Percentiles rank a stretch among this genome's conserved stretches.
Evolutionary conservation across 2,888 invertebrate genomes (phyloP).

Genomic region (Lutraria lutraria): DNA sequence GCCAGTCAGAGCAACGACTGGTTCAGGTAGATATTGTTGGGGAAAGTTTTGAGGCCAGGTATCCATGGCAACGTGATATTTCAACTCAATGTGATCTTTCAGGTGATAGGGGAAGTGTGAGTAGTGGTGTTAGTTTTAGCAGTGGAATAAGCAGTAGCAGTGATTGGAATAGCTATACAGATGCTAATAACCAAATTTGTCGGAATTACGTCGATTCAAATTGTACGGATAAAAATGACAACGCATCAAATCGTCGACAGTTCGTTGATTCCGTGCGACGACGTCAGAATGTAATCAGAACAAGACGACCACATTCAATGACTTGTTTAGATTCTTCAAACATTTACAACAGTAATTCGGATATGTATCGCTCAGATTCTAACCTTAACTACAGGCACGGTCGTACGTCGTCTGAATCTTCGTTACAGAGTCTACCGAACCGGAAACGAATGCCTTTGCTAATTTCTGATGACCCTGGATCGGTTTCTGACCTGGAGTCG

Average conservation of each 20-base stretch:
- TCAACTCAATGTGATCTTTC: slow-evolving; percentile 80
- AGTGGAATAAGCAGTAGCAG: slow-evolving; percentile 29
- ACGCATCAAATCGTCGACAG: slow-evolving; percentile 3
- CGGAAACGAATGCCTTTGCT: slow-evolving; percentile 66
- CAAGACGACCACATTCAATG: slow-evolving; percentile 68
- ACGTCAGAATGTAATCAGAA: slow-evolving; percentile 47
- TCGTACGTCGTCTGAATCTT: slow-evolving; percentile 67
- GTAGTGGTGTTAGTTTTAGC: slow-evolving; percentile 37
- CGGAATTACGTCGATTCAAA: slow-evolving; percentile 38
- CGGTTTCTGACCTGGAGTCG: slow-evolving; percentile 77
- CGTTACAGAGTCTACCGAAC: slow-evolving; percentile 32
- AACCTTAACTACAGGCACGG: slow-evolving; percentile 48
- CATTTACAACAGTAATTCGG: slow-evolving; percentile 46
- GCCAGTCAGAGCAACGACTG: slow-evolving; percentile 10
- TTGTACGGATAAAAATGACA: slow-evolving; percentile 12
- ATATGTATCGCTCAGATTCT: slow-evolving; percentile 51
- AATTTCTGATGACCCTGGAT: slow-evolving; percentile 73
- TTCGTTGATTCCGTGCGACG: slow-evolving; percentile 35
- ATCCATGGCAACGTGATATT: slow-evolving; percentile 84
- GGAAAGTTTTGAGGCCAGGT: slow-evolving; percentile 79
- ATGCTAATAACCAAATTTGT: slow-evolving; percentile 33
- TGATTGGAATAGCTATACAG: slow-evolving; percentile 29
- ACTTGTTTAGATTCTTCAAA: slow-evolving; percentile 64
- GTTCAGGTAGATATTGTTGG: slow-evolving; percentile 81
- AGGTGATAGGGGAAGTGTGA: slow-evolving; percentile 37